Percentiles rank a stretch among this genome's conserved stretches.
Evolutionary conservation across 2,888 invertebrate species (phyloP).

Genomic region (Eurois occulta): DNA sequence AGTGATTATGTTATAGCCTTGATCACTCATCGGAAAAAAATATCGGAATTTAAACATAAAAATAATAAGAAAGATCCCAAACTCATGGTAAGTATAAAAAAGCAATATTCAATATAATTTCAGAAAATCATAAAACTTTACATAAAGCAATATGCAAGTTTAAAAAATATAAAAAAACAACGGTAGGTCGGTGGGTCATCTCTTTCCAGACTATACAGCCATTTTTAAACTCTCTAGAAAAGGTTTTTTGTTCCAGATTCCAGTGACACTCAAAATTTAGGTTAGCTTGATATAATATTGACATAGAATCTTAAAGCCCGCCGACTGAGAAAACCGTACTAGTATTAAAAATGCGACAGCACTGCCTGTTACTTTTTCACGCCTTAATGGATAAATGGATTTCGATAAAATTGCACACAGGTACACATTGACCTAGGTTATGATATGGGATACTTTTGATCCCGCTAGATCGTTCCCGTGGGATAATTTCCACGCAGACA

Average conservation of each 20-base stretch:
- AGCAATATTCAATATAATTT: background rate
- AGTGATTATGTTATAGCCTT: too few species aligned
- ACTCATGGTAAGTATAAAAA: background rate
- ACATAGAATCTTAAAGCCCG: background rate
- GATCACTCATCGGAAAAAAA: too few species aligned
- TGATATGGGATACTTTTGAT: background rate
- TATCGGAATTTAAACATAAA: background rate
- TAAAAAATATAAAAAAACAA: background rate
- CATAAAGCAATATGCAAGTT: background rate
- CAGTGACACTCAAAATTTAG: background rate
- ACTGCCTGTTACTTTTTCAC: background rate
- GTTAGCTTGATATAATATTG: background rate
- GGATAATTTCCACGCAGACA: background rate
- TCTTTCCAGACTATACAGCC: background rate
- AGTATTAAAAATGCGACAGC: background rate
- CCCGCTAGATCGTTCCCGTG: background rate
- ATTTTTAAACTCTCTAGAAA: background rate
- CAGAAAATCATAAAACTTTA: background rate
- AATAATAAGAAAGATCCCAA: background rate
- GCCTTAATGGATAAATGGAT: background rate
- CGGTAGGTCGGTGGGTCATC: background rate
- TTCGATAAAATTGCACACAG: background rate
- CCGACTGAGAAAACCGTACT: background rate
- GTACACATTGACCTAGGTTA: background rate
- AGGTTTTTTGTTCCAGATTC: slow-evolving; percentile 6